Percentiles rank a stretch among this genome's conserved stretches.
phyloP scores from a whole-genome alignment of 2,888 invertebrate genomes.

The Platycheirus rosarum region DNA sequence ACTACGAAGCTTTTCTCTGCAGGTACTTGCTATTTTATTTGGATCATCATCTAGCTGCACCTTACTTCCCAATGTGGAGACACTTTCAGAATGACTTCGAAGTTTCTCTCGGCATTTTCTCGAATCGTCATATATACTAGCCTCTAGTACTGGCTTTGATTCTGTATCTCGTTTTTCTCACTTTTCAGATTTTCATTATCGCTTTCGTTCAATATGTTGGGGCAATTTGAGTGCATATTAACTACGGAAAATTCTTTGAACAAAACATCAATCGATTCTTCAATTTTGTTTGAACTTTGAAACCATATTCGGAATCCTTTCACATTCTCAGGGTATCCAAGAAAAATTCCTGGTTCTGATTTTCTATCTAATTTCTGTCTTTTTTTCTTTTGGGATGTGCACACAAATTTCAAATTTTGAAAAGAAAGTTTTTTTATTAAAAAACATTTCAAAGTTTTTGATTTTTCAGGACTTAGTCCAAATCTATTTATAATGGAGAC shows the following conservation, averaged over 20 bases:
- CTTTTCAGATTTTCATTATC: not conserved
- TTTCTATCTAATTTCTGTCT: conserved; percentile 27
- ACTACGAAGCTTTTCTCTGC: conserved; percentile 2
- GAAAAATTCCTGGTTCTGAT: conserved; percentile 76
- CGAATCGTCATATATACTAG: not conserved
- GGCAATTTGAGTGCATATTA: conserved; percentile 8
- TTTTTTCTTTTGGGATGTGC: conserved; percentile 67
- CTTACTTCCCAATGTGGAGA: not conserved
- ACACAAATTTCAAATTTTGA: conserved; percentile 74
- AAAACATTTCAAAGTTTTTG: no score
- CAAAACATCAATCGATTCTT: conserved; percentile 40
- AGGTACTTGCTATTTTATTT: not conserved
- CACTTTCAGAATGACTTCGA: not conserved
- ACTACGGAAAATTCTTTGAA: conserved; percentile 25
- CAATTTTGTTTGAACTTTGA: conserved; percentile 12
- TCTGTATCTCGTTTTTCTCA: not conserved
- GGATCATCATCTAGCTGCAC: not conserved
- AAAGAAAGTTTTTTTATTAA: conserved; percentile 70
- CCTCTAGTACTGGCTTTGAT: not conserved
- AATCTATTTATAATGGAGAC: conserved; percentile 78
- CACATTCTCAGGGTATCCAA: conserved; percentile 76
- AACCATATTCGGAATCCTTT: conserved; percentile 17
- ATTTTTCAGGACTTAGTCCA: conserved; percentile 67
- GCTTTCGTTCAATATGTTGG: not conserved
- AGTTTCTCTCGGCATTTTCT: not conserved